A percentile compares a stretch with the other conserved stretches of the same genome.
phyloP scores from a whole-genome alignment of 2,888 invertebrate species.

The Ectropis crepuscularia region DNA sequence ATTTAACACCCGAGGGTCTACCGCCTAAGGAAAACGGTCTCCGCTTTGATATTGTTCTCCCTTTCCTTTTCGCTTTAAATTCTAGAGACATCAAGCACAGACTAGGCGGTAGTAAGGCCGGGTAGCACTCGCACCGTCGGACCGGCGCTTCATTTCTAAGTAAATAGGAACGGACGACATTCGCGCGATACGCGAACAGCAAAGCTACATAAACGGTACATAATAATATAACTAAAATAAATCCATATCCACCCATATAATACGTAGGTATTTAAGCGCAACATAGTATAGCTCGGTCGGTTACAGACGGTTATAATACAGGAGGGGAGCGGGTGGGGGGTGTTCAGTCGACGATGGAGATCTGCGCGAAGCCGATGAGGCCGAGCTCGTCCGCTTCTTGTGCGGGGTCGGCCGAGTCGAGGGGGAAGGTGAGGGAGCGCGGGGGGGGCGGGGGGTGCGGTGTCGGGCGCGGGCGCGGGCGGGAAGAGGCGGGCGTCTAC shows the following conservation, averaged over 20 bases:
- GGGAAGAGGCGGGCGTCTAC: conserved; percentile 86
- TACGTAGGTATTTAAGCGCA: conserved; percentile 66
- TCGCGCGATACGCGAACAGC: conserved; percentile 45
- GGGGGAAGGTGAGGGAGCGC: conserved; percentile 94
- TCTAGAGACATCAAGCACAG: too few relatives aligned
- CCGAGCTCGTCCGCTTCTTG: conserved; percentile 97
- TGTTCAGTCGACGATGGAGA: conserved; percentile 94
- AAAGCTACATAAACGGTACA: conserved; percentile 51
- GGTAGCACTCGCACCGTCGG: conserved; percentile 2
- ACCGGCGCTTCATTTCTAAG: conserved; percentile 1
- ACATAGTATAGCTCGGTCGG: conserved; percentile 45
- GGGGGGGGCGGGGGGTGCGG: conserved; percentile 58
- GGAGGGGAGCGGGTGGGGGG: conserved; percentile 27
- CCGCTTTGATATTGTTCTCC: too few relatives aligned
- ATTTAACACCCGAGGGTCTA: conserved; percentile 2
- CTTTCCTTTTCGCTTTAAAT: too few relatives aligned
- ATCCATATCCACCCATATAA: conserved; percentile 73
- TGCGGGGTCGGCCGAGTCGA: conserved; percentile 84
- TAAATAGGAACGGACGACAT: conserved; percentile 18
- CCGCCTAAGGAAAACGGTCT: too few relatives aligned
- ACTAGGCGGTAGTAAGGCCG: background rate
- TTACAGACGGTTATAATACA: conserved; percentile 9
- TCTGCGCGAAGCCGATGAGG: conserved; percentile 98
- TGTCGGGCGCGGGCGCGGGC: conserved; percentile 65
- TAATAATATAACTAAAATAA: conserved; percentile 52